Percentiles rank a stretch among this genome's conserved stretches.
Evolutionary conservation across 2,888 invertebrate genomes (phyloP).

Genomic region (Drosophila kanekoi): DNA sequence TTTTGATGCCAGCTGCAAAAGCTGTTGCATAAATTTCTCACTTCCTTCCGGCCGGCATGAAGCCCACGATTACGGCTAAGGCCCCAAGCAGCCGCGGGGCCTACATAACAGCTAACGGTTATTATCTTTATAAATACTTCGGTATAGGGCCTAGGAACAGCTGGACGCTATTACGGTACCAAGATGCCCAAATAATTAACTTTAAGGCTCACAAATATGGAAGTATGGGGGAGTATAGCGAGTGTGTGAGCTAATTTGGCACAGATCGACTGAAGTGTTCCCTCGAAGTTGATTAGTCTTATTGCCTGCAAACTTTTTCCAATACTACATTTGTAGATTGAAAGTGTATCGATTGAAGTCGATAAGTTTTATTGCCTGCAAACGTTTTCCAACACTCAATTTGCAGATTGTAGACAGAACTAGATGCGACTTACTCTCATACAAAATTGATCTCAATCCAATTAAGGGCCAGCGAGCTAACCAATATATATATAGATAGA

Average conservation of each 20-base stretch:
- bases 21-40: constrained; percentile 57
- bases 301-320: neutral
- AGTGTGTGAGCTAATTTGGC: neutral
- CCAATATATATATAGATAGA: too few relatives aligned
- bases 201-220: neutral
- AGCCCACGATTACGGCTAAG: constrained; percentile 23
- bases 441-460: too few relatives aligned
- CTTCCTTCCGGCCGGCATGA: neutral
- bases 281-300: neutral
- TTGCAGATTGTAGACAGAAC: neutral
- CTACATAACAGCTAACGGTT: constrained; percentile 22
- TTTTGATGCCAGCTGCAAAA: constrained; percentile 67
- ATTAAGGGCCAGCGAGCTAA: too few relatives aligned
- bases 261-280: neutral
- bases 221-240: neutral
- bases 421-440: neutral
- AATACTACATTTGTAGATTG: neutral
- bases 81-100: constrained; percentile 1
- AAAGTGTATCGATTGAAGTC: neutral
- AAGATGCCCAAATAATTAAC: constrained; percentile 33
- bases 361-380: neutral
- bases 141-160: constrained; percentile 16
- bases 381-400: neutral
- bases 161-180: constrained; percentile 29
- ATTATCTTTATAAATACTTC: constrained; percentile 45